phyloP scores from a whole-genome alignment of 2,888 invertebrate genomes.

The Cephus runcator region DNA sequence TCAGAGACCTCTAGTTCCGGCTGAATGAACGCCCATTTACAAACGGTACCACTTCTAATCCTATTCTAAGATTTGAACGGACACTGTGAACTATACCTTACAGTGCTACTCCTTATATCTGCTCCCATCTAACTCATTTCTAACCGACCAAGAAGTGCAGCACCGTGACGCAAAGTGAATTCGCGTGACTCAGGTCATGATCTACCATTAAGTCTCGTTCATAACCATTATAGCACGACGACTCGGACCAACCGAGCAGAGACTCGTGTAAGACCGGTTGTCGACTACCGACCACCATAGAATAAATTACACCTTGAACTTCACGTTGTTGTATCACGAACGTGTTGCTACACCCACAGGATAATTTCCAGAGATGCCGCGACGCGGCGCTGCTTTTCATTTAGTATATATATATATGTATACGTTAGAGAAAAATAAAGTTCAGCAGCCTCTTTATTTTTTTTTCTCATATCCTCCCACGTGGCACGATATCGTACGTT shows the following conservation, averaged over 20 bases:
- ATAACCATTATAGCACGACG: neutral
- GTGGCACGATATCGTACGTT: neutral
- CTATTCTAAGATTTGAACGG: neutral
- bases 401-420: neutral
- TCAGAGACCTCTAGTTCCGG: neutral
- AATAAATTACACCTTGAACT: conserved; percentile 5
- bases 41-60: neutral
- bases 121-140: neutral
- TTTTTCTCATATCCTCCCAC: neutral
- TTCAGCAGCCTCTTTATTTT: neutral
- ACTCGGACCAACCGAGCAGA: neutral
- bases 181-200: conserved; percentile 3
- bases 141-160: neutral
- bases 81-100: neutral
- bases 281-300: neutral
- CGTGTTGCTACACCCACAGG: conserved; percentile 2
- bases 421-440: neutral
- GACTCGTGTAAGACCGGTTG: conserved; percentile 1
- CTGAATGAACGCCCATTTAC: neutral
- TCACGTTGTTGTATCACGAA: neutral
- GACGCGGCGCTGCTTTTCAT: neutral
- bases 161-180: neutral
- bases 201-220: conserved; percentile 1
- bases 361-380: neutral
- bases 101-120: neutral